Conservation (phyloP, 2,888 invertebrate genomes). For the Abscondita cerata region DNA sequence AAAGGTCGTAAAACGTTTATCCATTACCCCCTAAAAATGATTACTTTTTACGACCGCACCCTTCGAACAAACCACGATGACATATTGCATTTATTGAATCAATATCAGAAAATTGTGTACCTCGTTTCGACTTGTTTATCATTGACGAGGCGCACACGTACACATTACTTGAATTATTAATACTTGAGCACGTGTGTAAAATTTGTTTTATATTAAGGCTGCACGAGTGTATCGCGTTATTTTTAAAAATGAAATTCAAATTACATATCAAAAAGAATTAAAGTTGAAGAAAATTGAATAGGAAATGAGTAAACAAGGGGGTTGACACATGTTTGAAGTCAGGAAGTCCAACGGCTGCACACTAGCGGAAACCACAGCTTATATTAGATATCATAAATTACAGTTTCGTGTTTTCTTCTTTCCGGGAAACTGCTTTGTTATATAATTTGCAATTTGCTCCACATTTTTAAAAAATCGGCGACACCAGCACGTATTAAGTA, state of each 20-base stretch:
- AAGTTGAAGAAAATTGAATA: conserved; percentile 27
- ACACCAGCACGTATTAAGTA: no score
- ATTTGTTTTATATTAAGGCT: not conserved
- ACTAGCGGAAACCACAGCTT: conserved; percentile 37
- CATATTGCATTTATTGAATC: conserved; percentile 35
- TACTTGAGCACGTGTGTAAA: conserved; percentile 6
- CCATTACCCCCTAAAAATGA: conserved; percentile 30
- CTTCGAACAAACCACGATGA: conserved; percentile 23
- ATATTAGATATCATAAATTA: conserved; percentile 36
- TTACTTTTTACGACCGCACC: conserved; percentile 33
- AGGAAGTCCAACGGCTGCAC: conserved; percentile 35
- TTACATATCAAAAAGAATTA: not conserved
- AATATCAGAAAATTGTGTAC: conserved; percentile 31
- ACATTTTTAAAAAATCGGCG: not conserved
- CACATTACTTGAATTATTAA: conserved; percentile 12
- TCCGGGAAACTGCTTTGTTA: conserved; percentile 6
- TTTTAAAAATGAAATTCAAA: not conserved
- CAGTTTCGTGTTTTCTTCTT: conserved; percentile 25
- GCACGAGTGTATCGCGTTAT: not conserved
- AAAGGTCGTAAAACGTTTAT: conserved; percentile 35
- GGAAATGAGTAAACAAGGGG: conserved; percentile 36
- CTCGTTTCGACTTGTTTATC: conserved; percentile 29
- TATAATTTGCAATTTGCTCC: conserved; percentile 15
- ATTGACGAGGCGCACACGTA: conserved; percentile 1
- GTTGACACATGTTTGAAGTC: conserved; percentile 37